Percentiles rank a stretch among this genome's conserved stretches.
These are phyloP conservation scores for Butorides virescens DNA, from an alignment of 2,113 vertebrate genomes.

Conservation along the genomic window DNA sequence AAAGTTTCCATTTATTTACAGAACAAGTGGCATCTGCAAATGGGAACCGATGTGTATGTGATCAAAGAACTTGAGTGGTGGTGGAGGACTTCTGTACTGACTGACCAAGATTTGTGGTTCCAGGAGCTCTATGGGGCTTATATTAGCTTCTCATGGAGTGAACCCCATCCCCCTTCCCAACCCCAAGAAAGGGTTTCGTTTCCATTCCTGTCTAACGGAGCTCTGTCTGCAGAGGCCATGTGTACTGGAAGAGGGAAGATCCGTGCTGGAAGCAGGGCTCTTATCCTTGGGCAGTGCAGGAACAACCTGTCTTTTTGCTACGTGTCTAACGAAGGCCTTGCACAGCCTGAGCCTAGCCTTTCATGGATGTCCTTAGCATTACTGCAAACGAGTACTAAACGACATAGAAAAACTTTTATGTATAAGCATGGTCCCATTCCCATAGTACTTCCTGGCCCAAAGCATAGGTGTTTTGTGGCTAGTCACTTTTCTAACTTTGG, in stretches of 20 bases:
- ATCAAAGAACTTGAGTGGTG: not conserved
- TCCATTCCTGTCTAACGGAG: not conserved
- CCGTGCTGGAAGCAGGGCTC: not conserved
- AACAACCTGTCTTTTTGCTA: not conserved
- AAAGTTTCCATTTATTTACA: not conserved
- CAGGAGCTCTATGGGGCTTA: not conserved
- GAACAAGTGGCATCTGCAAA: not conserved
- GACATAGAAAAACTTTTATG: not conserved
- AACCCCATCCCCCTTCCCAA: not conserved
- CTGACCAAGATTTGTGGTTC: not conserved
- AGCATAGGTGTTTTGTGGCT: not conserved
- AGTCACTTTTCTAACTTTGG: not conserved
- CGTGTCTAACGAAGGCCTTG: not conserved
- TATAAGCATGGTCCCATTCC: not conserved
- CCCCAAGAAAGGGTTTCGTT: not conserved
- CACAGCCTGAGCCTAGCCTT: not conserved
- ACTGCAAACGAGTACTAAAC: not conserved
- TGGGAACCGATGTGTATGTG: not conserved
- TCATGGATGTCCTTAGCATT: not conserved
- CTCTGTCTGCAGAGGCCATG: rapidly evolving
- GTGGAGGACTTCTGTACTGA: not conserved
- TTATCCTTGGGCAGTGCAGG: not conserved
- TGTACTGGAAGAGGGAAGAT: not conserved
- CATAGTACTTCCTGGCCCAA: not conserved
- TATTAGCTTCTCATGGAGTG: not conserved